phyloP scores from a whole-genome alignment of 2,113 vertebrate genomes.

The Grammomys surdaster region DNA sequence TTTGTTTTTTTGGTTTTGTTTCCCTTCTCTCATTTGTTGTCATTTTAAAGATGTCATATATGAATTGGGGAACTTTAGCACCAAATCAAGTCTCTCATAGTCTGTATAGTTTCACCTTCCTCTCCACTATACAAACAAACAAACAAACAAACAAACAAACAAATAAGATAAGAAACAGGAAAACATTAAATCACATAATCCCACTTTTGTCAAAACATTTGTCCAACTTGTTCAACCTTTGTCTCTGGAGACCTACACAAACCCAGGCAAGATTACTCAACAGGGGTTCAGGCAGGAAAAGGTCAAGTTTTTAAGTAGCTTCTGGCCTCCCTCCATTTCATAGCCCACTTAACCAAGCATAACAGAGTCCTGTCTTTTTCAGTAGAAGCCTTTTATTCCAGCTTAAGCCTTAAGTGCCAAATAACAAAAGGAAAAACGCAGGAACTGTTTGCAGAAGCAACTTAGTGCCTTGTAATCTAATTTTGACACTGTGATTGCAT shows the following conservation, averaged over 20 bases:
- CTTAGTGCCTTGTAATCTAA: too few relatives aligned
- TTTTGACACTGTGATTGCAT: too few relatives aligned
- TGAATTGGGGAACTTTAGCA: slow-evolving; percentile 90
- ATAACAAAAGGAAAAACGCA: too few relatives aligned
- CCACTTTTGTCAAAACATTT: slow-evolving; percentile 87
- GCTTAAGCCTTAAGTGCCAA: too few relatives aligned
- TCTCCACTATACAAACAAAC: slow-evolving; percentile 81
- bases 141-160: slow-evolving; percentile 54
- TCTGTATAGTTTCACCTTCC: slow-evolving; percentile 86
- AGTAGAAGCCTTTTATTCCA: too few relatives aligned
- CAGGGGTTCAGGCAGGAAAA: slow-evolving; percentile 72
- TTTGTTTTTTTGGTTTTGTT: slow-evolving; percentile 61
- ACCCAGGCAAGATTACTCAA: slow-evolving; percentile 88
- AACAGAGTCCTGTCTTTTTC: too few relatives aligned
- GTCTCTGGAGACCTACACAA: slow-evolving; percentile 87
- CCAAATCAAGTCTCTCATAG: slow-evolving; percentile 91
- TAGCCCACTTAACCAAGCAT: too few relatives aligned
- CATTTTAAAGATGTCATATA: slow-evolving; percentile 87
- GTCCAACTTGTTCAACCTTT: slow-evolving; percentile 86
- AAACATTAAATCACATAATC: slow-evolving; percentile 84
- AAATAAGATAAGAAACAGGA: slow-evolving; percentile 32
- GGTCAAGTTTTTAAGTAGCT: neutral
- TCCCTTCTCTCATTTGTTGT: slow-evolving; percentile 80
- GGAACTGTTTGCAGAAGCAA: too few relatives aligned
- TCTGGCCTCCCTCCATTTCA: too few relatives aligned